A percentile compares a stretch with the other conserved stretches of the same genome.
These are phyloP conservation scores for Xenentodon cancila DNA, from an alignment of 2,797 vertebrate genomes.

Conservation along the genomic window DNA sequence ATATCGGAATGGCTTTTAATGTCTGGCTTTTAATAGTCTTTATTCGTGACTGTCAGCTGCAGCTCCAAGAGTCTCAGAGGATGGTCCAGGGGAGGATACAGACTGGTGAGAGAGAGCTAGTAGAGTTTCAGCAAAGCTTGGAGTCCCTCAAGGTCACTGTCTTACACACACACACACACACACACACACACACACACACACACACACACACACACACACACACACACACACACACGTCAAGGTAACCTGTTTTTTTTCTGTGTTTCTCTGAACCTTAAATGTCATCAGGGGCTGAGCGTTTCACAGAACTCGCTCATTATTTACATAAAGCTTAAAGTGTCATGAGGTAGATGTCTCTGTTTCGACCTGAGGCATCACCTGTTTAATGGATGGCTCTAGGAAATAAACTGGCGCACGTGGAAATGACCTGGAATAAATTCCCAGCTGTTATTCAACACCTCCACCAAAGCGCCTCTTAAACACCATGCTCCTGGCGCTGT, in stretches of 20 bases:
- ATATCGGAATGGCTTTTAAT: not conserved
- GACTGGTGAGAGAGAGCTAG: constrained; percentile 59
- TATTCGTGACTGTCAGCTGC: constrained; percentile 40
- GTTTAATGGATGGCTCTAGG: constrained; percentile 3
- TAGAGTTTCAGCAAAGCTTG: constrained; percentile 70
- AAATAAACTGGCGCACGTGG: not conserved
- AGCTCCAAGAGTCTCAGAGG: constrained; percentile 69
- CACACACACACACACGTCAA: not conserved
- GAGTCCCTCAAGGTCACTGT: constrained; percentile 65
- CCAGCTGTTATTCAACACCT: constrained; percentile 8
- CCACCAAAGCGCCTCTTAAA: not conserved
- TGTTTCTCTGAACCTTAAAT: not conserved
- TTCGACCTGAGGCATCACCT: not conserved
- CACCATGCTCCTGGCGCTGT: too few relatives aligned
- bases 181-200: constrained; percentile 14
- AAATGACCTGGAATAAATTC: constrained; percentile 7
- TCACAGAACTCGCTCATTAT: constrained; percentile 2
- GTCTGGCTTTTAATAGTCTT: not conserved
- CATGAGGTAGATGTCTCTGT: not conserved
- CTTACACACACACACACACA: constrained; percentile 12
- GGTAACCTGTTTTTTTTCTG: not conserved
- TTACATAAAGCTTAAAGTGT: not conserved
- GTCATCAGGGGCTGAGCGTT: not conserved
- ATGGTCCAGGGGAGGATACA: constrained; percentile 59
- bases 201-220: constrained; percentile 7